phyloP scores from a whole-genome alignment of 2,113 vertebrate species.

The Natator depressus region DNA sequence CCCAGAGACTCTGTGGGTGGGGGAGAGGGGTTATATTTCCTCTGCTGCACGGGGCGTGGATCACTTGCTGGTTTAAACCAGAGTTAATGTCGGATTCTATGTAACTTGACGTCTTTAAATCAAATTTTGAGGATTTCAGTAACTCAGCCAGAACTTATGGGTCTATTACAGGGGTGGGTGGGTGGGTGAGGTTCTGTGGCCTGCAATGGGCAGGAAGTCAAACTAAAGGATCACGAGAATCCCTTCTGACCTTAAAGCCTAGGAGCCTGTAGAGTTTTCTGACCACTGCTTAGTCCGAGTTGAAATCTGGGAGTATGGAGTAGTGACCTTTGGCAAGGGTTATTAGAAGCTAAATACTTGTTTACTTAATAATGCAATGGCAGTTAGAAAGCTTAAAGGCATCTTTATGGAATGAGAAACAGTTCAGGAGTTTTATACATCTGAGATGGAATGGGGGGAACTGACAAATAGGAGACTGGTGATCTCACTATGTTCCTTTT shows the following conservation, averaged over 20 bases:
- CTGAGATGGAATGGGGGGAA: background rate
- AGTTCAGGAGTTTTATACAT: background rate
- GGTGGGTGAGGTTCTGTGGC: no score
- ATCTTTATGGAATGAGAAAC: background rate
- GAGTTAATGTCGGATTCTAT: background rate
- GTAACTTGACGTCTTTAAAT: no score
- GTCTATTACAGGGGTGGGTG: no score
- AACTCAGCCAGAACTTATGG: background rate
- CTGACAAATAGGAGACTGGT: background rate
- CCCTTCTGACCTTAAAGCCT: no score
- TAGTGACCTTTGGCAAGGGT: background rate
- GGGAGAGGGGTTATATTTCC: background rate
- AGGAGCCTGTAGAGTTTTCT: no score
- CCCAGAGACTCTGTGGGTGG: background rate
- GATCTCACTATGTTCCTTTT: background rate
- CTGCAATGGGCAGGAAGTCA: no score
- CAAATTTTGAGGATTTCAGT: background rate
- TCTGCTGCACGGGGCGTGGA: background rate
- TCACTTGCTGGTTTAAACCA: background rate
- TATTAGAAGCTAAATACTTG: background rate
- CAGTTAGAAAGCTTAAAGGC: background rate
- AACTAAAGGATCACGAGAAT: no score
- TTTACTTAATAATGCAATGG: background rate
- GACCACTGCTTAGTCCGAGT: no score
- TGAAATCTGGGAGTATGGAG: background rate